Evolutionary conservation across 2,797 vertebrate genomes (phyloP), one percentile per base, ranked within the genome.

Genomic region (Dryobates pubescens): DNA sequence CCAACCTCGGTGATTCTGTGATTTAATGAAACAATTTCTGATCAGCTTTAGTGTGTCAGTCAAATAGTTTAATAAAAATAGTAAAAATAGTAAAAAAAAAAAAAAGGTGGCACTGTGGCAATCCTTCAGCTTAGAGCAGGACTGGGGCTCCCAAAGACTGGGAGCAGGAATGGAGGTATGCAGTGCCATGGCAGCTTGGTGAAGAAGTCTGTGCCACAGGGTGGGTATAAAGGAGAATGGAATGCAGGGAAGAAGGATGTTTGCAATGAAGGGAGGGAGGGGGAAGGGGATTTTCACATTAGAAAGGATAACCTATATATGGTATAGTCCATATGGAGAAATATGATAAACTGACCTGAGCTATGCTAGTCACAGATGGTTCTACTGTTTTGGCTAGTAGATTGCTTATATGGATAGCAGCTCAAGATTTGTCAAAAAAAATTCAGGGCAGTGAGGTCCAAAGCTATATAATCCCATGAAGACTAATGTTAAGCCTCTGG

Each of bases 221-320:
- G 85, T 57, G 89, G 80, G 85, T 49, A 74, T 41, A 86, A 63
- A 30, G 29, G 56, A 77, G 89, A 84, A 86, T 68, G 88, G 88
- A 89, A 94, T 82, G 89, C 0, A 0, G 14, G 45, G 57, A 95
- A 92, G 90, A 90, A 93, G 79, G 95, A 88, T 91, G 79, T 43
- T 82, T 88, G 96, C 89, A 86, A 51, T 73, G 90, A 86, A 80
- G 47, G 18, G 36, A 79, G 57, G 58, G 72, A 83, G 61, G 62
- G 63, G 57, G 63, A 90, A 82, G 64, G 47, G 32, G 69, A 77
- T 90, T 90, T 82, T 86, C 72, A 49, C 56, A 24, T 59, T 72
- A 56, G 65, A 61, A 83, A 76, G 61, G 53, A 89, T 83, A 89
- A 57, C 49, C 82, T 93, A 62, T 82, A 72, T 65, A 83, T 54